Percentiles rank a stretch among this genome's conserved stretches.
Conservation (phyloP, 1,140 invertebrate genomes). For the Venturia canescens region DNA sequence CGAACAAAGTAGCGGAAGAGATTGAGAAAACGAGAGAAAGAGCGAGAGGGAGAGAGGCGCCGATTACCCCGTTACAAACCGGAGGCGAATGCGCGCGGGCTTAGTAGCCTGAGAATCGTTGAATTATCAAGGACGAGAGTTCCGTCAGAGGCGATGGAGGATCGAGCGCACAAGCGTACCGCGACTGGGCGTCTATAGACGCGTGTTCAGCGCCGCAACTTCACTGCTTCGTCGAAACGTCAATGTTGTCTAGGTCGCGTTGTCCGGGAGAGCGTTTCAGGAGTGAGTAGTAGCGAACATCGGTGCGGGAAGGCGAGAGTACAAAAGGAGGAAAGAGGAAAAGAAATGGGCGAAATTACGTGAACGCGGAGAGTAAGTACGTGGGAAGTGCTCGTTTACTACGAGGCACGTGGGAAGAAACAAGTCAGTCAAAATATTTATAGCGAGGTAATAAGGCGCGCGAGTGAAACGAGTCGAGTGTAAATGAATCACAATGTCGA, state of each 20-base stretch:
- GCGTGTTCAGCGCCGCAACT: not conserved
- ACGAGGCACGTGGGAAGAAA: no score
- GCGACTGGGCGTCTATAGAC: not conserved
- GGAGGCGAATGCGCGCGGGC: not conserved
- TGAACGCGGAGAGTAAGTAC: no score
- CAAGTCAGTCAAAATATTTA: no score
- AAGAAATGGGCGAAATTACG: not conserved
- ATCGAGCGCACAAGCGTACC: not conserved
- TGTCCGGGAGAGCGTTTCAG: not conserved
- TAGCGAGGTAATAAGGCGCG: no score
- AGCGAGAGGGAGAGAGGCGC: constrained; percentile 11
- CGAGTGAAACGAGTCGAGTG: no score
- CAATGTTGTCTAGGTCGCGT: constrained; percentile 45
- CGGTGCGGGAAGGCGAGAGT: not conserved
- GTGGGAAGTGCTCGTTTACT: not conserved
- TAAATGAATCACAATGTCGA: no score
- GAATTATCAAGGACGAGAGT: constrained; percentile 37
- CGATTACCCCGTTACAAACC: constrained; percentile 32
- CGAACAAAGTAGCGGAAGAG: constrained; percentile 38
- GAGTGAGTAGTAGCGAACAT: not conserved
- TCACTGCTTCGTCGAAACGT: not conserved
- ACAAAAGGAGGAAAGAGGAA: not conserved
- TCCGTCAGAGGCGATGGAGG: not conserved
- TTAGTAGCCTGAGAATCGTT: not conserved
- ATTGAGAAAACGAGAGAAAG: not conserved